Base-by-base conservation (phyloP, 2,113 vertebrate genomes). In the Pseudopodoces humilis region DNA sequence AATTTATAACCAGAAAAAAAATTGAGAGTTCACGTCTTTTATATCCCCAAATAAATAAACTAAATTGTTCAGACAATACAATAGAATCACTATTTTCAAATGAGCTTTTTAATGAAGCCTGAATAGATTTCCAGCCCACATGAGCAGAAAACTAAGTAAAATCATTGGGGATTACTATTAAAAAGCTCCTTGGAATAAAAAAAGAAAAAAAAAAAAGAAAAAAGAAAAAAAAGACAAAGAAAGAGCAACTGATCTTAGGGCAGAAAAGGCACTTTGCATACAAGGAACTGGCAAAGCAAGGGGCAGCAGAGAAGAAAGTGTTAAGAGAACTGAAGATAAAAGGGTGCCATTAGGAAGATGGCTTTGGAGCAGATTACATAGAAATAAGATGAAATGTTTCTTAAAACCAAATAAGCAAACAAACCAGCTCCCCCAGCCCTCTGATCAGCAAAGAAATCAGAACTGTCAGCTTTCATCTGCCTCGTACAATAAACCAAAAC, bases 361-460 rank as follows among this genome's bases (percentile, higher is more conserved):
- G 24, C 15, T 92, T 59, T 64, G 44, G 47, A 86, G 58, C 9
- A 90, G 28, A 77, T 77, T 75, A 67, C 49, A 49, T 0, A 88
- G 72, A 90, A 95, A 86, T 64, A 86, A 63, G 67, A 74, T 0
- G 0, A 80, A 86, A 11, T 55, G 90, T 80, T 63, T 78, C 83
- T 83, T 53, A 85, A 88, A 88, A 94, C 43, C 27, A 85, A 88
- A 83, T 71, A 91, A 96, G 75, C 56, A 92, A 92, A 69, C 12
- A 75, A 88, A 47, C 27, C 68, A 88, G 59, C 64, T 93, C 39
- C 33, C 47, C 35, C 31, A 14, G 59, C 27, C 20, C 27, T 86
- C 64, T 78, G 80, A 74, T 92, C 91, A 92, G 33, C 82, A 86
- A 93, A 91, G 95, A 94, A 96, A 96, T 93, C 94, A 92, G 52